Percentiles rank a stretch among this genome's conserved stretches.
Evolutionary conservation across 2,797 vertebrate genomes (phyloP).

Genomic region (Sebastes minor): DNA sequence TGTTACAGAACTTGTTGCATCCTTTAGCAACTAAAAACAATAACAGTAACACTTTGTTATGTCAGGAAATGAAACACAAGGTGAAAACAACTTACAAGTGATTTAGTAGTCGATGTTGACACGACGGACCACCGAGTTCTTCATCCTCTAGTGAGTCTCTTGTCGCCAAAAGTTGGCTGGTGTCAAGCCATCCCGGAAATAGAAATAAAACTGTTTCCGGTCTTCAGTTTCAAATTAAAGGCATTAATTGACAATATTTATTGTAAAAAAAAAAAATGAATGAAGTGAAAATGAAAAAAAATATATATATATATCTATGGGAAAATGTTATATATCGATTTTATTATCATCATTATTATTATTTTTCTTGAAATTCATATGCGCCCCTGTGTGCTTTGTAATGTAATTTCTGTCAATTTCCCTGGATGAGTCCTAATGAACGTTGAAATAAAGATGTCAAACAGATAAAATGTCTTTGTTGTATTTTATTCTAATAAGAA

Average conservation of each 20-base stretch:
- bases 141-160: not conserved
- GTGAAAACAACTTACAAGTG: slow-evolving; percentile 26
- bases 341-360: too few species aligned
- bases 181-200: not conserved
- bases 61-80: rapidly evolving
- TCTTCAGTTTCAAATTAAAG: slow-evolving; percentile 17
- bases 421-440: too few species aligned
- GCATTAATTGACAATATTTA: not conserved
- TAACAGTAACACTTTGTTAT: not conserved
- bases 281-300: not conserved
- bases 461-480: too few species aligned
- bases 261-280: not conserved
- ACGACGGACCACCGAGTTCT: not conserved
- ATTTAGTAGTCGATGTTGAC: rapidly evolving
- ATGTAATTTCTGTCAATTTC: rapidly evolving
- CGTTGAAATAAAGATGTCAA: too few species aligned
- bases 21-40: not conserved
- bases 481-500: too few species aligned
- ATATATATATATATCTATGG: not conserved
- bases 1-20: slow-evolving; percentile 7
- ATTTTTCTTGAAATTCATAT: too few species aligned
- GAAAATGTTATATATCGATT: too few species aligned
- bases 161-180: not conserved
- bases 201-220: not conserved
- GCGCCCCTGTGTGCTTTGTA: too few species aligned